Evolutionary conservation across 2,888 invertebrate genomes (phyloP), one percentile per base, ranked within the genome.

Genomic region (Drosophila kuntzei): DNA sequence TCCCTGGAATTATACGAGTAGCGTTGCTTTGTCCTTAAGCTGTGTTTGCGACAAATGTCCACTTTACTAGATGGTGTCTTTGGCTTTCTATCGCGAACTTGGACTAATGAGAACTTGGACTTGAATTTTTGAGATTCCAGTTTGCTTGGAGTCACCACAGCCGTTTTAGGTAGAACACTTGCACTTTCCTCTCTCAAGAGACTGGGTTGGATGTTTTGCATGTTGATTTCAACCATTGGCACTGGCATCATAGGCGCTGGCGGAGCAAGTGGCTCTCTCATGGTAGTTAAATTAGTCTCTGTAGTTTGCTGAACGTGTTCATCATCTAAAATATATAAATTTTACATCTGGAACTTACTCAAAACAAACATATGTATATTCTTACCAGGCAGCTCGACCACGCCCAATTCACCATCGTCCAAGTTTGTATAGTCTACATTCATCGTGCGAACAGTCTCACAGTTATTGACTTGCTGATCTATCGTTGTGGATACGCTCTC

Each of bases 221-320:
- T 87, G 36, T 87, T 85, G 4, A 85, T 85, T 37, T 81, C 84
- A 6, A 85, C 84, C 84, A 85, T 85, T 5, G 83, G 37, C 9
- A 76, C 11, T 0, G 89, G 66, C 3, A 41, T 16, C 6, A 34
- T n/a, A 11, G 34, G n/a, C 8, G 11, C 16, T 16, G 46, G 57
- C 3, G n/a, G 20, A n/a, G 9, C 25, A 25, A 4, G 16, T 18
- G 27, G 25, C 6, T 57, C 46, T 8, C 6, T 25, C 9, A 20
- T 29, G 4, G 8, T 1, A 8, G 12, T 4, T 7, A 0, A 12
- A 5, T 3, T 27, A 27, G 9, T n/a, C 25, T 43, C 46, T 12
- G 18, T 1, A 4, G 16, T 18, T 36, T 46, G 32, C 8, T 41
- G 14, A 6, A n/a, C 32, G 9, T 27, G 22, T 3, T 62, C 74